Evolutionary conservation across 2,797 vertebrate species (phyloP).

Genomic region (Dipus sagitta): DNA sequence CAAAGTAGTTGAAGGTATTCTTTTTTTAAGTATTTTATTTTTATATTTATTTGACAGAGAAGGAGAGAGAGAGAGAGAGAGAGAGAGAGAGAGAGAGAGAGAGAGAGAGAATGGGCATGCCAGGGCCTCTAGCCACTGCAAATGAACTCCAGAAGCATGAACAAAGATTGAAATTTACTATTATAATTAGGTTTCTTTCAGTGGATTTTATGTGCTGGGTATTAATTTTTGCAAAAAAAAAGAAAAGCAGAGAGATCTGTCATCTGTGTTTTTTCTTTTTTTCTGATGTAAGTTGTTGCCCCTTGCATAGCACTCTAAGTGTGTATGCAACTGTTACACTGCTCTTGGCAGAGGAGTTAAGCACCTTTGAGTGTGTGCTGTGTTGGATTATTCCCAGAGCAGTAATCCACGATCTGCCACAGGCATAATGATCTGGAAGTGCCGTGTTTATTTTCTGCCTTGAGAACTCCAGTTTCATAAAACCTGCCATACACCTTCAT

Average conservation of each 20-base stretch:
- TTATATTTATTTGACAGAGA: no score
- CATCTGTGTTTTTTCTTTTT: background rate
- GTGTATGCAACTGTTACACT: background rate
- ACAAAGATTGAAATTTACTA: slow-evolving; percentile 7
- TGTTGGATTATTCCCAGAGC: background rate
- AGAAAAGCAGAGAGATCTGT: background rate
- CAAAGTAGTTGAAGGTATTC: background rate
- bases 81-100: no score
- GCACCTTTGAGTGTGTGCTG: background rate
- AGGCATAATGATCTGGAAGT: background rate
- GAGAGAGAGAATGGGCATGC: no score
- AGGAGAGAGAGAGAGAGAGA: no score
- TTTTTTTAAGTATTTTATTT: background rate
- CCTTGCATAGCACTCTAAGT: background rate
- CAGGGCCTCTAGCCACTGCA: no score
- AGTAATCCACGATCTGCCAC: background rate
- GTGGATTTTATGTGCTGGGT: background rate
- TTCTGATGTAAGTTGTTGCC: slow-evolving; percentile 28
- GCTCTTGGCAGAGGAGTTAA: slow-evolving; percentile 29
- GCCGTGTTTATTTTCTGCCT: slow-evolving; percentile 3
- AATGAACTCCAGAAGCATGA: background rate
- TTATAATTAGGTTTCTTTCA: background rate
- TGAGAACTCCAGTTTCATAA: background rate
- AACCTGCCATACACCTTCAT: background rate
- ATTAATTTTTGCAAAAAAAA: slow-evolving; percentile 10